phyloP scores from a whole-genome alignment of 1,140 invertebrate genomes.

The Stratiolaelaps scimitus region DNA sequence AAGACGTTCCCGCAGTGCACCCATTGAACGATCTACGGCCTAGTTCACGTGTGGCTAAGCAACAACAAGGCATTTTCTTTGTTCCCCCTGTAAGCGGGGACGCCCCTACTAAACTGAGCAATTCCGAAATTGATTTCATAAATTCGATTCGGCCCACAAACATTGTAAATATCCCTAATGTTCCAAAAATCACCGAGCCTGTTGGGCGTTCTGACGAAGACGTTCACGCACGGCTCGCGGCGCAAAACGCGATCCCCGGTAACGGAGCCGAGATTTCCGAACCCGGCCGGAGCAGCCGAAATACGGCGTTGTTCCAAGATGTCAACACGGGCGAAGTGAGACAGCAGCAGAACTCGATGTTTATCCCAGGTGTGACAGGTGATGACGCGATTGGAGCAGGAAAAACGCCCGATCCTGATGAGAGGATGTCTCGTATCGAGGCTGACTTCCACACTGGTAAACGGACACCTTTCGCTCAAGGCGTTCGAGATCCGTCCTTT shows the following conservation, averaged over 20 bases:
- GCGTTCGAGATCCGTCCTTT: background rate
- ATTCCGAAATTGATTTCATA: background rate
- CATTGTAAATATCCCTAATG: background rate
- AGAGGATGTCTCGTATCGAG: conserved; percentile 23
- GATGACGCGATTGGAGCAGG: background rate
- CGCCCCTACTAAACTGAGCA: no score
- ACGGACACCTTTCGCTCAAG: background rate
- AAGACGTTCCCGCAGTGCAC: conserved; percentile 3
- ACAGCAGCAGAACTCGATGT: conserved; percentile 13
- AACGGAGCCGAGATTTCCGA: background rate
- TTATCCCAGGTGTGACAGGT: conserved; percentile 11
- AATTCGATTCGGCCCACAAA: conserved; percentile 18
- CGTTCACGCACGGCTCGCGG: background rate
- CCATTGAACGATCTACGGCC: background rate
- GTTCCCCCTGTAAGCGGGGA: background rate
- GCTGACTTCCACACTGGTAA: conserved; percentile 12
- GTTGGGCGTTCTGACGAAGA: background rate
- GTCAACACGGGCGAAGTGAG: conserved; percentile 19
- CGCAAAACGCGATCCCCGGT: background rate
- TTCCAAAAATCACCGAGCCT: conserved; percentile 7
- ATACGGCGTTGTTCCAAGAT: conserved; percentile 7
- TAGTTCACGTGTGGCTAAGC: background rate
- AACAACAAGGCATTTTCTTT: conserved; percentile 13
- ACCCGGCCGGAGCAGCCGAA: background rate
- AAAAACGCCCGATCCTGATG: background rate